Evolutionary conservation across 2,888 invertebrate species (phyloP), one percentile per base, ranked within the genome.

Genomic region (Apamea epomidion): DNA sequence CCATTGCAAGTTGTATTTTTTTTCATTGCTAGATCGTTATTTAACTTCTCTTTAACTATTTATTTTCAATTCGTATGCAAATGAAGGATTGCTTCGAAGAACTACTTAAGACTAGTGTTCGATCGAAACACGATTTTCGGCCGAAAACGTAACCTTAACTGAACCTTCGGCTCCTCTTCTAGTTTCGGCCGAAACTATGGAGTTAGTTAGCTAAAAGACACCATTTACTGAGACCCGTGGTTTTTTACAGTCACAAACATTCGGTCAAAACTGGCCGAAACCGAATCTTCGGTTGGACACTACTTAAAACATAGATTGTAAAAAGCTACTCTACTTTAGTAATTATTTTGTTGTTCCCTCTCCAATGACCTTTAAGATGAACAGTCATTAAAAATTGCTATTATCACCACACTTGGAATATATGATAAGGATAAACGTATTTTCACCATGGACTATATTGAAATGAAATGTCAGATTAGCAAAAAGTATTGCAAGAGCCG

Each of bases 41-140:
- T 79, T 48, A 51, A 81, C 48, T 29, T 21, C 25, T 25, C 12
- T 21, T 0, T 58, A 60, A 51, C 18, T 81, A 60, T 74, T 81
- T 65, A 70, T 70, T 70, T 81, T 74, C 29, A 64, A 74, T 69
- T 81, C 64, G 18, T 58, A 81, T 58, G 81, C 37, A 70, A 74
- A 70, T 70, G 18, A 70, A 48, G 4, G 1, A 69, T 37, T 12
- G 45, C 45, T 68, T 51, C 51, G 80, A 32, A n/a, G 68, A 80
- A 68, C n/a, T 32, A 21, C 18, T 37, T 16, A 37, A 51, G 18
- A 68, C 68, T 14, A 7, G 42, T 42, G 37, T 37, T 6, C 37
- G 5, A 37, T 37, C 0, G 5, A 37, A 37, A 37, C 37, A 37
- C 37, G 37, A 37, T 37, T 37, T 42, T 42, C 42, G 7, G 42